Evolutionary conservation across 2,113 vertebrate genomes (phyloP).

Genomic region (Xerus inauris): DNA sequence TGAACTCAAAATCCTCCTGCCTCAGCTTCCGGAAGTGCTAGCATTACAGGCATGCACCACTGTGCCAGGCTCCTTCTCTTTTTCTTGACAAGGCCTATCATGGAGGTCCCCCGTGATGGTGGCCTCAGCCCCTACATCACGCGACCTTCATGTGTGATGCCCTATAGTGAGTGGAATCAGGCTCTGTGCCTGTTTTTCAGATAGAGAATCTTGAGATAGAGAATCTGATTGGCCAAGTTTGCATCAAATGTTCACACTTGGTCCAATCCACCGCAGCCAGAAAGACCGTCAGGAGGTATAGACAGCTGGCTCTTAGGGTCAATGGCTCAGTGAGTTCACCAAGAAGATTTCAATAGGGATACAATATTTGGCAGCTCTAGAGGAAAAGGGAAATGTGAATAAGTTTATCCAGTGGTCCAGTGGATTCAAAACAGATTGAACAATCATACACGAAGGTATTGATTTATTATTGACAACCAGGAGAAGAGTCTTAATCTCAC

Average conservation of each 20-base stretch:
- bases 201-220: neutral
- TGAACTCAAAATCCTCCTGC: too few relatives aligned
- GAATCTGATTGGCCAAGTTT: neutral
- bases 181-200: neutral
- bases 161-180: neutral
- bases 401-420: neutral
- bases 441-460: neutral
- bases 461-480: neutral
- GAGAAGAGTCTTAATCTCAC: neutral
- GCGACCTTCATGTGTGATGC: neutral
- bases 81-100: neutral
- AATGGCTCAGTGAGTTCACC: neutral
- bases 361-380: neutral
- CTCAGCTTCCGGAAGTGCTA: too few relatives aligned
- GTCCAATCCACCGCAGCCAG: neutral
- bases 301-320: neutral
- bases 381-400: neutral
- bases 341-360: neutral
- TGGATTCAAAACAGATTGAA: neutral
- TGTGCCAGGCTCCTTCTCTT: too few relatives aligned
- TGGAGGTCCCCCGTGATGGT: too few relatives aligned
- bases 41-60: too few relatives aligned
- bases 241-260: neutral
- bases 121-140: neutral
- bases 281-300: neutral